These are phyloP conservation scores for Camponotus vicinus DNA, from an alignment of 1,140 invertebrate genomes.

Conservation along the genomic window DNA sequence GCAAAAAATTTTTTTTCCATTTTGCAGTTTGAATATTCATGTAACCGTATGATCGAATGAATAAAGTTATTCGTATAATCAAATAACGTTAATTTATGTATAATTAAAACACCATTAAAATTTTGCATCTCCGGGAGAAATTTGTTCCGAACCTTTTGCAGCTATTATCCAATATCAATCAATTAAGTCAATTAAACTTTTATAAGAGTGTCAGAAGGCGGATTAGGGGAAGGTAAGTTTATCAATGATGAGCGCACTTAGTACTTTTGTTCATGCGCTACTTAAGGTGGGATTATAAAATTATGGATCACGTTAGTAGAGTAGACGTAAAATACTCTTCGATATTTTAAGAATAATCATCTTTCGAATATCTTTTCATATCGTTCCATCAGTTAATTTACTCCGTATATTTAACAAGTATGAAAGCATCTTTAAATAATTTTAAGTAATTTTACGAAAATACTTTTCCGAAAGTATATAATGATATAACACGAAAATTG, in stretches of 20 bases:
- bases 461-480: not conserved
- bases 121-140: not conserved
- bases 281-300: slow-evolving; percentile 45
- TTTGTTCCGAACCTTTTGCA: not conserved
- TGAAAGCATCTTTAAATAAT: not conserved
- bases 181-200: slow-evolving; percentile 57
- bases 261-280: slow-evolving; percentile 32
- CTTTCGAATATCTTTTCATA: not conserved
- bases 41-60: slow-evolving; percentile 3
- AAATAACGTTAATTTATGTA: slow-evolving; percentile 28
- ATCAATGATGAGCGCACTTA: slow-evolving; percentile 2
- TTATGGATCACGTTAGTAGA: slow-evolving; percentile 16
- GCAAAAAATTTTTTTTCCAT: not conserved
- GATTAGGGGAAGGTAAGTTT: slow-evolving; percentile 38
- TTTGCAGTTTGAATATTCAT: slow-evolving; percentile 39
- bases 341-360: slow-evolving; percentile 12
- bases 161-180: slow-evolving; percentile 27
- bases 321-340: slow-evolving; percentile 22
- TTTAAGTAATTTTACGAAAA: not conserved
- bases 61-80: slow-evolving; percentile 23
- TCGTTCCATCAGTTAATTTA: slow-evolving; percentile 1
- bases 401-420: slow-evolving; percentile 1
- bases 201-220: slow-evolving; percentile 15
- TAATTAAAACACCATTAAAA: slow-evolving; percentile 42
- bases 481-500: not conserved